Evolutionary conservation across 1,140 invertebrate species (phyloP), one percentile per base, ranked within the genome.

Genomic region (Drosophila obscura): DNA sequence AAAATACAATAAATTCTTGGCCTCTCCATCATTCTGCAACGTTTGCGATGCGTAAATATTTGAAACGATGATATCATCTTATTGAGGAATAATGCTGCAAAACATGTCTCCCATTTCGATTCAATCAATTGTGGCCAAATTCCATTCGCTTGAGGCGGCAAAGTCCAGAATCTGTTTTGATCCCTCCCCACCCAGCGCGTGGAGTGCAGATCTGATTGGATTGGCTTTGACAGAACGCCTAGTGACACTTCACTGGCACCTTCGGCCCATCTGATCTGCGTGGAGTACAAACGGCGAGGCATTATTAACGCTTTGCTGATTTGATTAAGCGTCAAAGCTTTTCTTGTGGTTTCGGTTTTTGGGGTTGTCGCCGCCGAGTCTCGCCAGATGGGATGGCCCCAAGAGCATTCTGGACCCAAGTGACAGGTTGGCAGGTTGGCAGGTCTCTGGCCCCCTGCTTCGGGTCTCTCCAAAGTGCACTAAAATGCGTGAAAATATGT

Each of bases 271-370:
- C 71, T 31, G 41, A 49, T 13, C 35, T 5, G 35, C 9, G 35
- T 39, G 35, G n/a, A 16, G 31, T 16, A 19, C 51, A 31, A 55
- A 65, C 43, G 50, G 62, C 51, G 52, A 57, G 61, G 63, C 74
- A 85, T 85, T 85, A 85, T 85, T 85, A 82, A 87, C 82, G 82
- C 82, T 87, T 85, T 82, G 74, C 78, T 80, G 82, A 75, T 72
- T 85, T 65, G 78, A 85, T 87, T 82, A 57, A 82, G 82, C 74
- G 62, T 80, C 82, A 72, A 75, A 87, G 57, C 64, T 77, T 28
- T 79, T 82, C 75, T 64, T 19, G 19, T 19, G 19, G 19, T 19
- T 19, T 19, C 19, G 80, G 80, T 82, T 71, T 71, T 69, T 6
- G 46, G 64, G 22, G 26, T 24, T 24, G 63, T 69, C 73, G 60